phyloP scores from a whole-genome alignment of 2,888 invertebrate species.

The Protonemura montana region DNA sequence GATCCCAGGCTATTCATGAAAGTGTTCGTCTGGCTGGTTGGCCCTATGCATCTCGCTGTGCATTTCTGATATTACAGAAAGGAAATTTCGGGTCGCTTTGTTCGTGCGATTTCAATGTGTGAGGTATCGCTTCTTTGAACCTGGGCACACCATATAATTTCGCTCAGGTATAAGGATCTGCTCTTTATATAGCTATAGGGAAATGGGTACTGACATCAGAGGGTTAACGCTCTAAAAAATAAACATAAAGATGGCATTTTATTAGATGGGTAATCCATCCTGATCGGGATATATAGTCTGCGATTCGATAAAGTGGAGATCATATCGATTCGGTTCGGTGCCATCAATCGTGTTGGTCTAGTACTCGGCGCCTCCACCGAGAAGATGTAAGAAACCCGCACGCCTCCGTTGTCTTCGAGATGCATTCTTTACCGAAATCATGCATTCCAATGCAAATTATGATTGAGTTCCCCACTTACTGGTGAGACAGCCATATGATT shows the following conservation, averaged over 20 bases:
- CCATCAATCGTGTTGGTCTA: background rate
- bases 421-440: slow-evolving; percentile 4
- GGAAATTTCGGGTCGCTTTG: slow-evolving; percentile 28
- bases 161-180: slow-evolving; percentile 31
- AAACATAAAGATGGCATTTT: slow-evolving; percentile 38
- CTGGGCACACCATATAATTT: slow-evolving; percentile 35
- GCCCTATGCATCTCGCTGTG: background rate
- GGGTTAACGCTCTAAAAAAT: slow-evolving; percentile 34
- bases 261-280: slow-evolving; percentile 35
- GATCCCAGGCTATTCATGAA: background rate
- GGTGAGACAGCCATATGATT: background rate
- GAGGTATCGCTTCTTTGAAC: slow-evolving; percentile 39
- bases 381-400: background rate
- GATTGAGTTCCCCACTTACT: background rate
- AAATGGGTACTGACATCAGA: background rate
- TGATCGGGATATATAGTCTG: slow-evolving; percentile 10
- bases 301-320: background rate
- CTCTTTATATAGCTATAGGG: background rate
- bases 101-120: slow-evolving; percentile 22
- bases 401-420: background rate
- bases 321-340: background rate
- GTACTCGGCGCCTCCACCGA: background rate
- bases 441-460: background rate
- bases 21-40: background rate
- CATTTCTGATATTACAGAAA: background rate